Evolutionary conservation across 2,797 vertebrate species (phyloP).

Genomic region (Intellagama lesueurii): DNA sequence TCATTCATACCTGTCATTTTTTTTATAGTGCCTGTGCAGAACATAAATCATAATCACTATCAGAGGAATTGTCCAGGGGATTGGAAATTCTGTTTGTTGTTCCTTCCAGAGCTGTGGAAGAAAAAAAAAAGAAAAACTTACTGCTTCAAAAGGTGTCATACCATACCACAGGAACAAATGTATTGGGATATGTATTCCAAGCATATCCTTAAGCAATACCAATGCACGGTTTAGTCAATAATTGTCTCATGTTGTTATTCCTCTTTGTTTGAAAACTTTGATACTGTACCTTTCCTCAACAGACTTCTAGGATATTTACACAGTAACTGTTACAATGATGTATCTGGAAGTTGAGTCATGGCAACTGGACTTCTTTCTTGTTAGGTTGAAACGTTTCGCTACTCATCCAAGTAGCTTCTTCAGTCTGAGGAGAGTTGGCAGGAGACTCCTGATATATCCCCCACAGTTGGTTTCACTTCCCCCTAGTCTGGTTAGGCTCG

Average conservation of each 20-base stretch:
- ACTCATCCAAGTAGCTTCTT: no score
- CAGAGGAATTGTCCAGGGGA: slow-evolving; percentile 74
- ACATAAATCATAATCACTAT: slow-evolving; percentile 77
- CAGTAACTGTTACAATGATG: no score
- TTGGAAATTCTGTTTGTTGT: slow-evolving; percentile 38
- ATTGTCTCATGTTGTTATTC: neutral
- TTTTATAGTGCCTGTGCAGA: slow-evolving; percentile 65
- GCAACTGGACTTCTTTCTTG: no score
- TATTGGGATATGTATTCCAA: neutral
- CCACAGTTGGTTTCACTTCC: no score
- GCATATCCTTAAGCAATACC: neutral
- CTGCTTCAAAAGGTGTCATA: neutral
- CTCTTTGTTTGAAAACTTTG: neutral
- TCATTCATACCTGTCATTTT: neutral
- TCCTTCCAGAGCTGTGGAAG: slow-evolving; percentile 70
- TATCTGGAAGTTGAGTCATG: no score
- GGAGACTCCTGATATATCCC: no score
- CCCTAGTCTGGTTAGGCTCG: no score
- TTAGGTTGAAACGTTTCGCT: no score
- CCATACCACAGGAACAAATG: neutral
- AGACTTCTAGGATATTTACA: no score
- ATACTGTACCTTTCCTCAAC: neutral
- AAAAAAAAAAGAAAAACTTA: accelerated
- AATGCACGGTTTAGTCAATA: neutral
- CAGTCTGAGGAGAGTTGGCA: no score